Evolutionary conservation across 2,113 vertebrate species (phyloP).

Genomic region (Columba livia): DNA sequence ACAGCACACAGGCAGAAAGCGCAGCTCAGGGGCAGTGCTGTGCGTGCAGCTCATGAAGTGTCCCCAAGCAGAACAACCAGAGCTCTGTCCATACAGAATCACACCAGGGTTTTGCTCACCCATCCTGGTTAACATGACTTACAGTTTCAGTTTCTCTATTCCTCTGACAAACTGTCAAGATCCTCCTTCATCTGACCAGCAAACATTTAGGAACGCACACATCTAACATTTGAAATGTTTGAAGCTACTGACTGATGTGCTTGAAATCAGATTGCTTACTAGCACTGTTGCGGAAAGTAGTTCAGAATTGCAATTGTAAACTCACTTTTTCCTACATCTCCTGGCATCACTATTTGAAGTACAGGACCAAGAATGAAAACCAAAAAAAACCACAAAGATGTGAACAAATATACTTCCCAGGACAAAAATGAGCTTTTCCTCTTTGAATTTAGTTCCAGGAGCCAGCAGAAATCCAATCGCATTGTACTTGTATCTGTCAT

Average conservation of each 20-base stretch:
- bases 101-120: neutral
- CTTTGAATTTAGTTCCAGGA: neutral
- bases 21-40: neutral
- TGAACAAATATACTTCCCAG: neutral
- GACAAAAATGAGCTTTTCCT: neutral
- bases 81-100: neutral
- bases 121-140: neutral
- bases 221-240: neutral
- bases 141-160: neutral
- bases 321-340: neutral
- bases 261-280: neutral
- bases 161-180: neutral
- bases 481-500: neutral
- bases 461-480: neutral
- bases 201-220: neutral
- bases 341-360: neutral
- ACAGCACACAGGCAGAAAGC: neutral
- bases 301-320: neutral
- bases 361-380: neutral
- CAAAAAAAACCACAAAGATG: neutral
- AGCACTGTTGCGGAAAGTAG: neutral
- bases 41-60: neutral
- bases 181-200: neutral
- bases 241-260: neutral
- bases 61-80: neutral